Base-by-base conservation (phyloP, 1,140 invertebrate genomes). In the Drosophila micromelanica region DNA sequence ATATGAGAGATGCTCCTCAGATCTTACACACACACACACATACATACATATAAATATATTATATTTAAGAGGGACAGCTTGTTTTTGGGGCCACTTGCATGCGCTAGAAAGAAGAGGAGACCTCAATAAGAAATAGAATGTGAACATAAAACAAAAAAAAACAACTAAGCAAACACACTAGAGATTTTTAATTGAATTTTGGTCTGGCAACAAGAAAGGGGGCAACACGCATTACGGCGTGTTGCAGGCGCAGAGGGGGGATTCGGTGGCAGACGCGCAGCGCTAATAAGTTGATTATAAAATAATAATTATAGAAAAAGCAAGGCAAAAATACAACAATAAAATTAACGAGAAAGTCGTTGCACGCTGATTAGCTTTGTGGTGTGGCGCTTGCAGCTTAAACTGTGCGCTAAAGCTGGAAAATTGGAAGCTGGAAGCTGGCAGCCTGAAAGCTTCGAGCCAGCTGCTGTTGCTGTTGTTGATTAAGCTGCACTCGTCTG, bases 251-350 rank as follows among this genome's bases (percentile, higher is more conserved):
- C 27, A 27, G 27, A 12, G 9, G 20, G n/a, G 12, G n/a, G n/a
- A n/a, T n/a, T 15, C 8, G 46, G 38, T 35, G 6, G 46, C 15
- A 49, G 17, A 27, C 17, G 67, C 64, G 72, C 49, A 45, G 74
- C 67, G 72, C 79, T 86, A 86, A 86, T 89, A 86, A 86, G 84
- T 89, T 86, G 81, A 86, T 87, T 86, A 86, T 86, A 86, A 86
- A 86, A 86, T 78, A 86, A 86, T 86, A 86, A 86, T 86, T 86
- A 79, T 84, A 86, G 74, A 70, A 62, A 63, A 40, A 55, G 45
- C 37, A 49, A 55, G 43, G 46, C 54, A 49, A 49, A 59, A 56
- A 67, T 59, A 45, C 56, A 30, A 55, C 17, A 51, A 42, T 17
- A 46, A 70, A 37, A 61, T 64, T 82, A 87, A 87, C 82, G 82